Evolutionary conservation across 2,113 vertebrate genomes (phyloP).

Genomic region (Salvelinus fontinalis): DNA sequence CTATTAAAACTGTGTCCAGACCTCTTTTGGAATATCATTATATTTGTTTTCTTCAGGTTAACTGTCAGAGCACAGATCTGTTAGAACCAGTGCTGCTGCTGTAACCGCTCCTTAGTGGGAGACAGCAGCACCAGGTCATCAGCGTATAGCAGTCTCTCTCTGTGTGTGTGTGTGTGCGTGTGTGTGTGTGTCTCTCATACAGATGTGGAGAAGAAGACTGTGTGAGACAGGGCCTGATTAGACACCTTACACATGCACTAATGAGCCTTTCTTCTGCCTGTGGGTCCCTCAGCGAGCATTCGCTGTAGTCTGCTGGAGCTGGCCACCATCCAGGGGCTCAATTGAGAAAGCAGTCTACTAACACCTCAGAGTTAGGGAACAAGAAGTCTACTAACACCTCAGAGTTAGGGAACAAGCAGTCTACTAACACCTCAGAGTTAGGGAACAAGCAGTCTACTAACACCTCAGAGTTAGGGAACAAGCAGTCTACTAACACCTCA

Average conservation of each 20-base stretch:
- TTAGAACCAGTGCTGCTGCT: too few relatives aligned
- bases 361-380: not conserved
- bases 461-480: too few relatives aligned
- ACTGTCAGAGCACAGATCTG: too few relatives aligned
- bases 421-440: not conserved
- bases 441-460: not conserved
- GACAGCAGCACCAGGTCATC: too few relatives aligned
- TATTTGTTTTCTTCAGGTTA: too few relatives aligned
- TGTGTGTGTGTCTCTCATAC: too few relatives aligned
- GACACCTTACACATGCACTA: conserved; percentile 8
- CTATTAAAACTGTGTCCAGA: too few relatives aligned
- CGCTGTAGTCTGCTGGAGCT: not conserved
- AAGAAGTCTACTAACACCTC: not conserved
- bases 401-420: too few relatives aligned
- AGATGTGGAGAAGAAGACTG: not conserved
- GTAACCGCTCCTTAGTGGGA: too few relatives aligned
- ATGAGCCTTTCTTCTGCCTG: conserved; percentile 12
- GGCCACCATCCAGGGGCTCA: not conserved
- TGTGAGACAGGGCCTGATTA: conserved; percentile 3
- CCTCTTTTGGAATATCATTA: too few relatives aligned
- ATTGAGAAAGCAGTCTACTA: not conserved
- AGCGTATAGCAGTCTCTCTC: too few relatives aligned
- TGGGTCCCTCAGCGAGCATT: conserved; percentile 2
- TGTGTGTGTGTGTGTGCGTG: too few relatives aligned
- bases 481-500: not conserved